Evolutionary conservation across 2,888 invertebrate species (phyloP).

Genomic region (Nephrotoma appendiculata): DNA sequence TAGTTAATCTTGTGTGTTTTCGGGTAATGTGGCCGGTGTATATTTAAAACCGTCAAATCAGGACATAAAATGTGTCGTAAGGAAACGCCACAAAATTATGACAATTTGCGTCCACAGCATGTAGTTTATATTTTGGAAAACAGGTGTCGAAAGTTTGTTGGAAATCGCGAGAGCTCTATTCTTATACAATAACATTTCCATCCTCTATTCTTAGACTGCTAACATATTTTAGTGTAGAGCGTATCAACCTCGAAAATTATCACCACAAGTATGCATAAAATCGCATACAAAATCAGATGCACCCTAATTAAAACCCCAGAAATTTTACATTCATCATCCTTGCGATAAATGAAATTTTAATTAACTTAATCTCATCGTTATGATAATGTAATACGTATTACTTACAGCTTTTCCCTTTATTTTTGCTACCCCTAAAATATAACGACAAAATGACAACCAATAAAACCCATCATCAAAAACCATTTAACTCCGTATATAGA

Average conservation of each 20-base stretch:
- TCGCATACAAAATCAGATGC: not conserved
- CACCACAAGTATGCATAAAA: not conserved
- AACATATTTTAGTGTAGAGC: not conserved
- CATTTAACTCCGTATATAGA: not conserved
- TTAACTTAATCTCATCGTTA: not conserved
- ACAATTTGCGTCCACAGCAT: too few relatives aligned
- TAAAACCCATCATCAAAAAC: not conserved
- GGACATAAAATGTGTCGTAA: too few relatives aligned
- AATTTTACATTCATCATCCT: not conserved
- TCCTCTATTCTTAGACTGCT: not conserved
- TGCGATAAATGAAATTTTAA: not conserved
- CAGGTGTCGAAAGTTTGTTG: too few relatives aligned
- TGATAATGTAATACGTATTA: not conserved
- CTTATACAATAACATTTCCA: too few relatives aligned
- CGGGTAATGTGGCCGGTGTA: too few relatives aligned
- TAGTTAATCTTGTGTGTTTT: too few relatives aligned
- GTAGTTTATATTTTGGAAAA: too few relatives aligned
- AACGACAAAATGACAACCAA: not conserved
- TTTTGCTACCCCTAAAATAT: not conserved
- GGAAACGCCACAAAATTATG: too few relatives aligned
- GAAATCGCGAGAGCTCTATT: too few relatives aligned
- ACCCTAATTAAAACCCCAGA: not conserved
- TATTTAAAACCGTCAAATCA: too few relatives aligned
- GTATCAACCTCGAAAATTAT: not conserved
- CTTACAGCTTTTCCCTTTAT: not conserved